These are phyloP conservation scores for Ooceraea biroi DNA, from an alignment of 1,140 invertebrate genomes.

Conservation along the genomic window DNA sequence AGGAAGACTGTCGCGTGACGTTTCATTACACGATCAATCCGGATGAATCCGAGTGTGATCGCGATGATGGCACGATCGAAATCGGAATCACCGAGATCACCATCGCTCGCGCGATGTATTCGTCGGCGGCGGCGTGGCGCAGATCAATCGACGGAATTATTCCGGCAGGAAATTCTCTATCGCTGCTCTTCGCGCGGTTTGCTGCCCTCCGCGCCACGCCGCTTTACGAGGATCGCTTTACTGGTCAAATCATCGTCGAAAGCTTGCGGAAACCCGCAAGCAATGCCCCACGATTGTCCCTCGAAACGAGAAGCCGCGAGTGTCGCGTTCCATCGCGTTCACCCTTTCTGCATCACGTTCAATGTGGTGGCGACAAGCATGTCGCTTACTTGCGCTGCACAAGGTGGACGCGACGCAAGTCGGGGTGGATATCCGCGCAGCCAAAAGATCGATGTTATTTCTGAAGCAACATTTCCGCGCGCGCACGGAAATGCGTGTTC, in stretches of 20 bases:
- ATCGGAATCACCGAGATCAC: background rate
- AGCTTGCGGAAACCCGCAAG: constrained; percentile 15
- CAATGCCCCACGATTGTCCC: constrained; percentile 41
- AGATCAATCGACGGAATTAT: constrained; percentile 24
- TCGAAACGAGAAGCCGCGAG: constrained; percentile 38
- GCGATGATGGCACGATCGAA: background rate
- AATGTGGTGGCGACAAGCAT: constrained; percentile 38
- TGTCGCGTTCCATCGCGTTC: constrained; percentile 59
- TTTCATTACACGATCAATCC: background rate
- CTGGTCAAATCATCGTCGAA: constrained; percentile 32
- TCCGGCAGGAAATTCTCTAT: no score
- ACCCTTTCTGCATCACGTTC: constrained; percentile 53
- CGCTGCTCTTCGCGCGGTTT: no score
- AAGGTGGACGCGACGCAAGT: no score
- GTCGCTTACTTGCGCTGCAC: constrained; percentile 46
- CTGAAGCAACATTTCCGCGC: constrained; percentile 19
- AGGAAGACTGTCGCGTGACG: background rate
- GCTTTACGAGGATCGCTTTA: constrained; percentile 38
- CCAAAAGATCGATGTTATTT: constrained; percentile 52
- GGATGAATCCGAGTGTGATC: constrained; percentile 15
- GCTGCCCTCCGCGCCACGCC: background rate
- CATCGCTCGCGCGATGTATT: background rate
- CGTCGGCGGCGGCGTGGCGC: constrained; percentile 6
- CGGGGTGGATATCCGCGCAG: constrained; percentile 21
- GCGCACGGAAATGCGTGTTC: constrained; percentile 21